These are phyloP conservation scores for Anniella stebbinsi DNA, from an alignment of 2,797 vertebrate genomes.

Conservation along the genomic window DNA sequence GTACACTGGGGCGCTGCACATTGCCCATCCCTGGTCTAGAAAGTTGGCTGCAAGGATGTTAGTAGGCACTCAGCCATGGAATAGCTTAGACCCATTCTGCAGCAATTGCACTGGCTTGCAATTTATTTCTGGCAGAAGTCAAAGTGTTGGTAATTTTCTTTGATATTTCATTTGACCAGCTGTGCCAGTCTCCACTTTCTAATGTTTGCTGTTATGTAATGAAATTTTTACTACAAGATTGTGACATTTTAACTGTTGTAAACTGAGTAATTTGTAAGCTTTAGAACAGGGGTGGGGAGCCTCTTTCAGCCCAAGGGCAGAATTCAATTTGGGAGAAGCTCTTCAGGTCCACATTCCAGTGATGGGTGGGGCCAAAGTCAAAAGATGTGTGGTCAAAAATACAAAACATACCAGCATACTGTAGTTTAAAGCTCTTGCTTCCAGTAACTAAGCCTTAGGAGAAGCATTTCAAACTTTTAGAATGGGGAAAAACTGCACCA, in stretches of 20 bases:
- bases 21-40: not conserved
- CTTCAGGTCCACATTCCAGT: too few relatives aligned
- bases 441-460: too few relatives aligned
- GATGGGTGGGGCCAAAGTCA: too few relatives aligned
- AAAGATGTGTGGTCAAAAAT: too few relatives aligned
- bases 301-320: too few relatives aligned
- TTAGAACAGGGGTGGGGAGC: not conserved
- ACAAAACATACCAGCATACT: too few relatives aligned
- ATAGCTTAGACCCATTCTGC: not conserved
- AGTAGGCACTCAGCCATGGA: not conserved
- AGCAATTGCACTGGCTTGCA: not conserved
- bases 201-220: not conserved
- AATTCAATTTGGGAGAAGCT: too few relatives aligned
- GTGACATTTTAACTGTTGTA: not conserved
- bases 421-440: too few relatives aligned
- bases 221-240: not conserved
- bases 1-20: too few relatives aligned
- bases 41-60: not conserved
- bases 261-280: not conserved
- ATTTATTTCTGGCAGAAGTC: not conserved
- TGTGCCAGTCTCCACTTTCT: not conserved
- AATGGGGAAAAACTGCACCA: too few relatives aligned
- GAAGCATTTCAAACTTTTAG: too few relatives aligned
- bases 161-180: not conserved
- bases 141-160: not conserved